These are phyloP conservation scores for Varecia variegata DNA, from an alignment of 2,797 vertebrate species.

Conservation along the genomic window DNA sequence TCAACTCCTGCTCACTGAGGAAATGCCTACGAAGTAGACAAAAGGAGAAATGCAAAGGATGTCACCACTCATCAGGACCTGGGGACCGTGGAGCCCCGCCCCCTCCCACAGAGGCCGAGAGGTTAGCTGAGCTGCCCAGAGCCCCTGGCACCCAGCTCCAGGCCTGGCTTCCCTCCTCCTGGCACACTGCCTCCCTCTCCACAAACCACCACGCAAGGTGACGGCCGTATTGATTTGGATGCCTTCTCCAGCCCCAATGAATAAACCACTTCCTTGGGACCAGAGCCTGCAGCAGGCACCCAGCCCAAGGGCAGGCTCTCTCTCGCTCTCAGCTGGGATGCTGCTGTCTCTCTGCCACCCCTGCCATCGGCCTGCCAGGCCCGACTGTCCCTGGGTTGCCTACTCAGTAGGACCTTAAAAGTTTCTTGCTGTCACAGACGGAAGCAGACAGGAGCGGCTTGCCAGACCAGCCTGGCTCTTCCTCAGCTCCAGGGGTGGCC, in stretches of 20 bases:
- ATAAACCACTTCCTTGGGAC: background rate
- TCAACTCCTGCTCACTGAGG: background rate
- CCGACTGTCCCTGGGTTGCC: background rate
- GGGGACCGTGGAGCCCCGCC: fast-evolving
- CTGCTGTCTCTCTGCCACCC: background rate
- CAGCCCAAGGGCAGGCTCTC: background rate
- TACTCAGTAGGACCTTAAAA: background rate
- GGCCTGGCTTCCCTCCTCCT: background rate
- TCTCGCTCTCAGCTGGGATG: fast-evolving
- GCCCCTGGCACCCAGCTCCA: background rate
- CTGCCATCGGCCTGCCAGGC: background rate
- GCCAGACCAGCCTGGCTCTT: background rate
- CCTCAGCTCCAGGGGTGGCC: background rate
- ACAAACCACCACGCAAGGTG: background rate
- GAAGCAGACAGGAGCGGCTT: background rate
- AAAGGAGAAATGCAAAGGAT: background rate
- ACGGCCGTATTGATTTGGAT: background rate
- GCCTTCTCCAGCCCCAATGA: background rate
- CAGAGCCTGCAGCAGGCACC: fast-evolving
- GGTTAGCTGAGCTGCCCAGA: fast-evolving
- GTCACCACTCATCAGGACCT: fast-evolving
- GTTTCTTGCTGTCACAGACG: background rate
- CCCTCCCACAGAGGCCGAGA: fast-evolving
- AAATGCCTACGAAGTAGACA: background rate
- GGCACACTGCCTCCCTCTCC: background rate